Conservation (phyloP, 1,140 invertebrate genomes). For the Tetramorium alpestre region DNA sequence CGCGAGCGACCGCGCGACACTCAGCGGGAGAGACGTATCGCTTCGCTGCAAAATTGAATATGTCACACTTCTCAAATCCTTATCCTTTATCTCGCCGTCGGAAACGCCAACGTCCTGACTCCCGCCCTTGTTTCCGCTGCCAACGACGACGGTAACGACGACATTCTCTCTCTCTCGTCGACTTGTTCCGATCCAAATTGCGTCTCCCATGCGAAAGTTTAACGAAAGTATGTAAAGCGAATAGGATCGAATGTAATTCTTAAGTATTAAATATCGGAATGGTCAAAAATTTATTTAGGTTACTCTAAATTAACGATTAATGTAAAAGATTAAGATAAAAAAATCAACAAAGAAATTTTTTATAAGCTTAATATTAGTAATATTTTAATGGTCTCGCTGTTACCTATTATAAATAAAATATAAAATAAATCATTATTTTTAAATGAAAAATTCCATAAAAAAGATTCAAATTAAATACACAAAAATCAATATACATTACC, state of each 20-base stretch:
- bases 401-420: no score
- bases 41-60: constrained; percentile 64
- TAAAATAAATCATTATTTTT: no score
- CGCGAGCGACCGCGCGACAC: constrained; percentile 12
- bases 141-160: neutral
- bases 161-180: neutral
- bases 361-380: no score
- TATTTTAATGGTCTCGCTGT: no score
- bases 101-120: constrained; percentile 20
- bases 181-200: constrained; percentile 6
- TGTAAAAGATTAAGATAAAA: no score
- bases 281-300: no score
- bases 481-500: no score
- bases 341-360: no score
- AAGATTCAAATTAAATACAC: no score
- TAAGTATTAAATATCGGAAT: no score
- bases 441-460: no score
- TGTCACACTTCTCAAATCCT: constrained; percentile 58
- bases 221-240: neutral
- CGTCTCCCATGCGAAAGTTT: neutral
- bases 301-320: no score
- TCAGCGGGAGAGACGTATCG: constrained; percentile 26
- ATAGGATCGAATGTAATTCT: neutral
- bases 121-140: constrained; percentile 8
- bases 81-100: constrained; percentile 40